Conservation (phyloP, 2,797 vertebrate genomes). For the Smutsia gigantea region DNA sequence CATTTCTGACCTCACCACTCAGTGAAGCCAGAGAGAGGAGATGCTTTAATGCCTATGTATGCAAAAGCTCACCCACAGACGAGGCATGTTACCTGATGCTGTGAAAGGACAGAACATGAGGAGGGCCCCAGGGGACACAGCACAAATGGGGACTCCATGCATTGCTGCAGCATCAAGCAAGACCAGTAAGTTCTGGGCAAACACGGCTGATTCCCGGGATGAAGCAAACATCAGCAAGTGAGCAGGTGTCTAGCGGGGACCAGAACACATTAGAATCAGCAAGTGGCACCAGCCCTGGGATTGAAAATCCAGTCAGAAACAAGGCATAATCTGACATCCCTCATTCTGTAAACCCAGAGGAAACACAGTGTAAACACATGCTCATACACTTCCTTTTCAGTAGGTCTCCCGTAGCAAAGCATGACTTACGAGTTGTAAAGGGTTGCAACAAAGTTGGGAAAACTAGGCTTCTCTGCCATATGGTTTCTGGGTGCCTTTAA, state of each 20-base stretch:
- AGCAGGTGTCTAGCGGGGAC: background rate
- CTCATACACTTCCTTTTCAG: background rate
- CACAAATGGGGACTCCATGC: background rate
- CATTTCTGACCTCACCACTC: background rate
- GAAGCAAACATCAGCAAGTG: background rate
- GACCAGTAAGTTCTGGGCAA: background rate
- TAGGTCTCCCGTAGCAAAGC: background rate
- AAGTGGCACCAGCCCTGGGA: background rate
- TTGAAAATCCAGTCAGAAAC: background rate
- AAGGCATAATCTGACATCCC: background rate
- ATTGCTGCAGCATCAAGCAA: background rate
- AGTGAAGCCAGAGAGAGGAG: background rate
- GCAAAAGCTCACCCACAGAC: background rate
- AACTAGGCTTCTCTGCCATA: background rate
- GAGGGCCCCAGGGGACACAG: accelerated
- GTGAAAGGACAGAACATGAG: background rate
- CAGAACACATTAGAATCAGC: background rate
- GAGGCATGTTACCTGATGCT: background rate
- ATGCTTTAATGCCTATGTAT: background rate
- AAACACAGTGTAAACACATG: background rate
- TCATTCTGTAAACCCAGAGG: background rate
- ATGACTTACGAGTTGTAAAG: background rate
- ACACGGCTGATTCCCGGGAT: background rate
- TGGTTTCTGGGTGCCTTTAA: background rate
- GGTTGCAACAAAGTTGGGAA: background rate